Conservation (phyloP, 2,113 vertebrate genomes). For the Carettochelys insculpta region DNA sequence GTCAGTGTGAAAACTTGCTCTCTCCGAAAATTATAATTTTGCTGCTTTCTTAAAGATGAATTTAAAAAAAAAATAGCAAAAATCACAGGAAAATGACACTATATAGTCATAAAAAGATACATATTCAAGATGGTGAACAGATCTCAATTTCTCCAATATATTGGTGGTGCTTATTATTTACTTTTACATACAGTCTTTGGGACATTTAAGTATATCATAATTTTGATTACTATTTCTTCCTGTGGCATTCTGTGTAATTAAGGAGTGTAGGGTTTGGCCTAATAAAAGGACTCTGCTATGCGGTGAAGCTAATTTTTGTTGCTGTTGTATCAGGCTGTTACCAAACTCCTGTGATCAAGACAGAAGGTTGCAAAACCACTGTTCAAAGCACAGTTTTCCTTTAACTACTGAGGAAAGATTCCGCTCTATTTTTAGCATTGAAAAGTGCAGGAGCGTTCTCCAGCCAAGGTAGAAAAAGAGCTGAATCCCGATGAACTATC, state of each 20-base stretch:
- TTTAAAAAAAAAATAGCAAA: not conserved
- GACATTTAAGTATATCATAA: not conserved
- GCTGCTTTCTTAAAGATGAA: not conserved
- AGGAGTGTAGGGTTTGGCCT: slow-evolving; percentile 24
- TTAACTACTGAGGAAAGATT: slow-evolving; percentile 58
- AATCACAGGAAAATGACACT: not conserved
- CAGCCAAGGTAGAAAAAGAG: slow-evolving; percentile 47
- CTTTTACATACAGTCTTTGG: not conserved
- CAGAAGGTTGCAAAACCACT: slow-evolving; percentile 49
- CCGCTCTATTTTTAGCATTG: slow-evolving; percentile 49
- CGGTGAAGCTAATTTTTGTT: slow-evolving; percentile 34
- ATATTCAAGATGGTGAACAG: not conserved
- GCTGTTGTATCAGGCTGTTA: not conserved
- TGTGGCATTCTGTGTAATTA: not conserved
- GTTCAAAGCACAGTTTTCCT: slow-evolving; percentile 53
- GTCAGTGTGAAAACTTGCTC: not conserved
- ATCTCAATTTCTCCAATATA: not conserved
- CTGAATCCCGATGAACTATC: slow-evolving; percentile 36
- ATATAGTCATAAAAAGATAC: not conserved
- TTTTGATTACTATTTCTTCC: not conserved
- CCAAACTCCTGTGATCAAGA: slow-evolving; percentile 54
- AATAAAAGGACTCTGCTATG: slow-evolving; percentile 22
- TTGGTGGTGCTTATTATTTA: not conserved
- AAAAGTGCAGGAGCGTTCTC: slow-evolving; percentile 1
- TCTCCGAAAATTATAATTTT: not conserved